Conservation (phyloP, 2,797 vertebrate species). For the Cossypha niveicapilla region DNA sequence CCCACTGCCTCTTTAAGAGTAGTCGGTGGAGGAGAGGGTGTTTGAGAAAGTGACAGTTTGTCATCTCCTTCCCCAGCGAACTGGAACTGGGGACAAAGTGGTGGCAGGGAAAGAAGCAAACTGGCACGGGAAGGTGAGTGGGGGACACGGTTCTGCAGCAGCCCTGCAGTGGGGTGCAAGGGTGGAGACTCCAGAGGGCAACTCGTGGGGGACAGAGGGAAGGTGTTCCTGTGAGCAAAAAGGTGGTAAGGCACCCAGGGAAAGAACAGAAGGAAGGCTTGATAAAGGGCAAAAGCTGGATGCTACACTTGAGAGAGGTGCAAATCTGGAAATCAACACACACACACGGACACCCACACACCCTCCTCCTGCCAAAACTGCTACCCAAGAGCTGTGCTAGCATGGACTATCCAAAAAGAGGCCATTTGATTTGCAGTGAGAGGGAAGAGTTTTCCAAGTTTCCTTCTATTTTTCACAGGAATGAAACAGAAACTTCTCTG, state of each 20-base stretch:
- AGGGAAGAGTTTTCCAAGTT: not conserved
- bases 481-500: not conserved
- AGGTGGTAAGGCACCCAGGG: not conserved
- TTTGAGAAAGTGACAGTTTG: constrained; percentile 63
- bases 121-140: not conserved
- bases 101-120: constrained; percentile 22
- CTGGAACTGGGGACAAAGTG: not conserved
- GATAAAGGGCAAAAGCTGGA: not conserved
- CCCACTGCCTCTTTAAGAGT: constrained; percentile 62
- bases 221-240: not conserved
- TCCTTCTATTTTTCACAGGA: not conserved
- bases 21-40: constrained; percentile 40
- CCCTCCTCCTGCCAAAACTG: not conserved
- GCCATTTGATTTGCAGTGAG: not conserved
- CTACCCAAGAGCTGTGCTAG: not conserved
- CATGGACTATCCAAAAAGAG: not conserved
- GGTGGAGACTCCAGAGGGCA: not conserved
- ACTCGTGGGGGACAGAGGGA: not conserved
- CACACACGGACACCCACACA: not conserved
- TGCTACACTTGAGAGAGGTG: not conserved
- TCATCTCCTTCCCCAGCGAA: constrained; percentile 32
- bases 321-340: not conserved
- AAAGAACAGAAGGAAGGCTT: not conserved
- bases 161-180: not conserved
- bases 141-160: not conserved